Percentiles rank a stretch among this genome's conserved stretches.
Conservation (phyloP, 2,113 vertebrate species). For the Neogobius melanostomus region DNA sequence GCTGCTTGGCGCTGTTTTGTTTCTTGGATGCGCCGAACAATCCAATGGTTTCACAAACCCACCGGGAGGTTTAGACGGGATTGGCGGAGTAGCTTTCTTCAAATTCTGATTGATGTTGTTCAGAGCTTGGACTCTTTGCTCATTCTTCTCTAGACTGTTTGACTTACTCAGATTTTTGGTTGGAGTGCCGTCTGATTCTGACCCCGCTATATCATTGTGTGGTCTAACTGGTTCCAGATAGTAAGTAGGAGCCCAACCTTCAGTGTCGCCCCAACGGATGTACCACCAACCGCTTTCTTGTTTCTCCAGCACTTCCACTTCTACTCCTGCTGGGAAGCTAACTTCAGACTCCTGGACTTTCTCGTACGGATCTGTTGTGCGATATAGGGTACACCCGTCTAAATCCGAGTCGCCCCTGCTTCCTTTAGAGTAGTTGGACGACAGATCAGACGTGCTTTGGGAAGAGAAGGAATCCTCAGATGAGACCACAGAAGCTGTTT, state of each 20-base stretch:
- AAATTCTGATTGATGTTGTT: conserved; percentile 92
- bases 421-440: conserved; percentile 81
- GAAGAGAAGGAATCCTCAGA: conserved; percentile 85
- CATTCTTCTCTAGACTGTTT: conserved; percentile 95
- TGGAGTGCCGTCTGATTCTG: conserved; percentile 78
- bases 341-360: conserved; percentile 94
- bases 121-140: conserved; percentile 91
- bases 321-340: conserved; percentile 90
- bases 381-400: conserved; percentile 77
- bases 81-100: conserved; percentile 88
- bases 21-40: conserved; percentile 78
- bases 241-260: conserved; percentile 97
- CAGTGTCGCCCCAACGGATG: conserved; percentile 83
- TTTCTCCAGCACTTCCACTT: conserved; percentile 93
- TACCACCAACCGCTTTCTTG: conserved; percentile 98
- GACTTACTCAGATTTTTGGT: conserved; percentile 88
- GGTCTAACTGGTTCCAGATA: conserved; percentile 84
- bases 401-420: conserved; percentile 83
- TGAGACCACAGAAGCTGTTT: conserved; percentile 84
- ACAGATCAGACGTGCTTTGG: conserved; percentile 87
- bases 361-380: conserved; percentile 90
- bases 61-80: conserved; percentile 94
- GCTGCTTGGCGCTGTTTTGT: conserved; percentile 86
- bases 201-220: conserved; percentile 72
- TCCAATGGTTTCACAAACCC: conserved; percentile 84